Conservation (phyloP, 2,888 invertebrate genomes). For the Eulithis prunata region DNA sequence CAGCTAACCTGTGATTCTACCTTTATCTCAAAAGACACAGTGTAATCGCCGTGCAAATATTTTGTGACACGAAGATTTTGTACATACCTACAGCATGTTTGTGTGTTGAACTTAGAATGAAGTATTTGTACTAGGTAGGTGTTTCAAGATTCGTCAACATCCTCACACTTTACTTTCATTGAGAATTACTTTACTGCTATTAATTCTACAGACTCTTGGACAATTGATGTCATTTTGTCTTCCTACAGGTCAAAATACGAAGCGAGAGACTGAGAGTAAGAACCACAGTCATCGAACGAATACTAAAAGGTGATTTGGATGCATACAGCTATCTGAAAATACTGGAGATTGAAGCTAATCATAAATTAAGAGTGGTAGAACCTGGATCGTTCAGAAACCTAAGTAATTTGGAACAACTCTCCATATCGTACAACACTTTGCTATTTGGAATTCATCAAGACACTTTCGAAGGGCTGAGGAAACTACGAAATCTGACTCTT, state of each 20-base stretch:
- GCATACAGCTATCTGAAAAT: conserved; percentile 63
- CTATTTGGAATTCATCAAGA: conserved; percentile 69
- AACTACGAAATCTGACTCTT: conserved; percentile 77
- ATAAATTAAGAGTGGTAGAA: conserved; percentile 74
- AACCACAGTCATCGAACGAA: conserved; percentile 74
- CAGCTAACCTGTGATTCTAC: conserved; percentile 14
- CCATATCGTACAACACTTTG: conserved; percentile 82
- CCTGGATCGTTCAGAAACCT: conserved; percentile 79
- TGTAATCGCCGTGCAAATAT: conserved; percentile 33
- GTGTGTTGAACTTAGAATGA: background rate
- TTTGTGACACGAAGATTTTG: conserved; percentile 33
- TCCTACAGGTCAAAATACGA: conserved; percentile 67
- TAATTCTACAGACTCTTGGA: no score
- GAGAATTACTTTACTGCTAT: no score
- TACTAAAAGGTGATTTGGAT: conserved; percentile 73
- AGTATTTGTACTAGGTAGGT: background rate
- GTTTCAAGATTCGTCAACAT: no score
- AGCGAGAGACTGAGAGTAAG: conserved; percentile 74
- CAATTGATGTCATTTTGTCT: conserved; percentile 32
- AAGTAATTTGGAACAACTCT: conserved; percentile 74
- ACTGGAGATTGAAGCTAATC: conserved; percentile 83
- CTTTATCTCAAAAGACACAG: conserved; percentile 21
- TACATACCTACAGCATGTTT: background rate
- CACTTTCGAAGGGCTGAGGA: conserved; percentile 79
- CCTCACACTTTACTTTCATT: no score